A percentile compares a stretch with the other conserved stretches of the same genome.
Evolutionary conservation across 2,888 invertebrate species (phyloP).

Genomic region (Arge pagana): DNA sequence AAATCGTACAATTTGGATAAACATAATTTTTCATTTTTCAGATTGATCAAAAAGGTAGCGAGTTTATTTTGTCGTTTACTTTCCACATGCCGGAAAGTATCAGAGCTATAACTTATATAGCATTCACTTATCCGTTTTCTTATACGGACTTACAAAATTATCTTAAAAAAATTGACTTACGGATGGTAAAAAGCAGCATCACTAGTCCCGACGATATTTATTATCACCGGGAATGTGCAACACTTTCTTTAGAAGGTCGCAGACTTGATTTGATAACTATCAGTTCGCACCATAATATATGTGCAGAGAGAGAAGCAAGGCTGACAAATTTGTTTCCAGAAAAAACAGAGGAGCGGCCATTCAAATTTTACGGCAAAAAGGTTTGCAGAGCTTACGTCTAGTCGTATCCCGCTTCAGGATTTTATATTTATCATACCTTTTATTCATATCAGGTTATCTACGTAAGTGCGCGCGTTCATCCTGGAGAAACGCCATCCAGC

Average conservation of each 20-base stretch:
- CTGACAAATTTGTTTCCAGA: constrained; percentile 78
- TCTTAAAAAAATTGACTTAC: constrained; percentile 70
- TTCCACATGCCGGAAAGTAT: constrained; percentile 72
- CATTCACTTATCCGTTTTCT: constrained; percentile 90
- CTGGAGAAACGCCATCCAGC: constrained; percentile 90
- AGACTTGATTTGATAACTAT: constrained; percentile 84
- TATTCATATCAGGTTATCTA: constrained; percentile 82
- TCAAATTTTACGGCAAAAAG: constrained; percentile 78
- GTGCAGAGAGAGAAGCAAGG: constrained; percentile 71
- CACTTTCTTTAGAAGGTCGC: constrained; percentile 77
- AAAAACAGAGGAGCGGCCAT: constrained; percentile 67
- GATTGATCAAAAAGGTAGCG: constrained; percentile 68
- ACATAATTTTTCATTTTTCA: constrained; percentile 54
- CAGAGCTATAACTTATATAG: constrained; percentile 79
- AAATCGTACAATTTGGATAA: neutral
- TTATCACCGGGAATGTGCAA: constrained; percentile 80
- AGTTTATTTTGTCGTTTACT: constrained; percentile 76
- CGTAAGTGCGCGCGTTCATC: constrained; percentile 87
- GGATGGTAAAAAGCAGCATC: constrained; percentile 57
- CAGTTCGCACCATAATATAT: constrained; percentile 78
- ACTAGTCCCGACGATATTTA: constrained; percentile 72
- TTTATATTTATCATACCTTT: no score
- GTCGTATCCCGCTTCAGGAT: no score
- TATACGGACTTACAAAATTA: constrained; percentile 80
- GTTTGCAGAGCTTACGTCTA: constrained; percentile 58